A percentile compares a stretch with the other conserved stretches of the same genome.
phyloP scores from a whole-genome alignment of 2,888 invertebrate species.

The Nymphalis urticae region DNA sequence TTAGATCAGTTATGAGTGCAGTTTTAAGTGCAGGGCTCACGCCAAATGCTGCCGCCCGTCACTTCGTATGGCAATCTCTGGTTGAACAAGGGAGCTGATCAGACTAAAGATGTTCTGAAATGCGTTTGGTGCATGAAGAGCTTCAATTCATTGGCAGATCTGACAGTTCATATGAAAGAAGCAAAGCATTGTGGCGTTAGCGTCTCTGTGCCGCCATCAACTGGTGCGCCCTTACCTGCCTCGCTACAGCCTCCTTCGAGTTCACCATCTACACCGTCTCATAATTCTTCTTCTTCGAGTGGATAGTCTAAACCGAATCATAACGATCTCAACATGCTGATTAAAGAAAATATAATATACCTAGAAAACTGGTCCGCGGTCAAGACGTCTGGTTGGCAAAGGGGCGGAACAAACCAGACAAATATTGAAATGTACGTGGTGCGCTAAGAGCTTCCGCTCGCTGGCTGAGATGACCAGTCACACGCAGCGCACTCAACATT shows the following conservation, averaged over 20 bases:
- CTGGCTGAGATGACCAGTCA: constrained; percentile 98
- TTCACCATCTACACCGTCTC: constrained; percentile 75
- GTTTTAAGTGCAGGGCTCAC: constrained; percentile 76
- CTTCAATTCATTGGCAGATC: constrained; percentile 95
- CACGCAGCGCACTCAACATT: constrained; percentile 99
- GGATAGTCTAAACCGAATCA: constrained; percentile 85
- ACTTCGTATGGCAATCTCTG: constrained; percentile 98
- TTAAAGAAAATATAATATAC: constrained; percentile 96
- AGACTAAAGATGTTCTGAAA: constrained; percentile 96
- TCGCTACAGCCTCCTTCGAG: constrained; percentile 80
- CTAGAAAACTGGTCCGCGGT: constrained; percentile 96
- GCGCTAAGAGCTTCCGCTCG: constrained; percentile 97
- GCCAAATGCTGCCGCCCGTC: constrained; percentile 85
- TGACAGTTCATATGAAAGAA: constrained; percentile 99
- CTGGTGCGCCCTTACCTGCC: constrained; percentile 76
- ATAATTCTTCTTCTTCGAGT: constrained; percentile 80
- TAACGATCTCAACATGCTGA: constrained; percentile 90
- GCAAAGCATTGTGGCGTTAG: constrained; percentile 97
- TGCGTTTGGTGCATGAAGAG: constrained; percentile 99
- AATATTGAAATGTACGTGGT: constrained; percentile 99
- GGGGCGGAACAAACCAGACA: constrained; percentile 98
- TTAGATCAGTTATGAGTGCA: constrained; percentile 82
- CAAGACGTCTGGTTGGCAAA: constrained; percentile 99
- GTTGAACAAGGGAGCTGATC: constrained; percentile 97
- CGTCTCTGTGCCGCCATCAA: constrained; percentile 87